Evolutionary conservation across 2,888 invertebrate species (phyloP).

Genomic region (Nephrotoma flavescens): DNA sequence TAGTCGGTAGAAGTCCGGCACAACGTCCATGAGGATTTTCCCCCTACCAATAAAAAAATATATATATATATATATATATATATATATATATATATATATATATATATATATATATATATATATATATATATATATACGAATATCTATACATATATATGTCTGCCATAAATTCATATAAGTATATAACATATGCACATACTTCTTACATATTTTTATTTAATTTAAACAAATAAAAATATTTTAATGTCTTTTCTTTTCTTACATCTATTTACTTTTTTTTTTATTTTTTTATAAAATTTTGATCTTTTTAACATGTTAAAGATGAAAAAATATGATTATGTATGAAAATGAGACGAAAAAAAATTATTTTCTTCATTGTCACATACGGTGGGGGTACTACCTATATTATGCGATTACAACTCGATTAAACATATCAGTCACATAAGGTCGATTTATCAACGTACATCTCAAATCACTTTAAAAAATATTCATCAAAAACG

Average conservation of each 20-base stretch:
- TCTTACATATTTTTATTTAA: neutral
- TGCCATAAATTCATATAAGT: neutral
- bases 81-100: too few relatives aligned
- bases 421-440: neutral
- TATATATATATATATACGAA: too few relatives aligned
- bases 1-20: too few relatives aligned
- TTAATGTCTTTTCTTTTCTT: neutral
- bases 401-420: slow-evolving; percentile 1
- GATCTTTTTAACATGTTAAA: neutral
- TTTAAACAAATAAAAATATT: neutral
- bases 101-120: too few relatives aligned
- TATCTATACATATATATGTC: too few relatives aligned
- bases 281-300: neutral
- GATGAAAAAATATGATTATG: neutral
- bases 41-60: too few relatives aligned
- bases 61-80: too few relatives aligned
- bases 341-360: neutral
- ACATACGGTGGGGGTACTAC: neutral
- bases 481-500: neutral
- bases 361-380: neutral
- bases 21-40: too few relatives aligned
- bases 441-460: neutral
- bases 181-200: neutral
- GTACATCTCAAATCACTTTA: neutral
- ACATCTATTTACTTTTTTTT: neutral